Evolutionary conservation across 2,797 vertebrate species (phyloP).

Genomic region (Pseudocheirus occidentalis): DNA sequence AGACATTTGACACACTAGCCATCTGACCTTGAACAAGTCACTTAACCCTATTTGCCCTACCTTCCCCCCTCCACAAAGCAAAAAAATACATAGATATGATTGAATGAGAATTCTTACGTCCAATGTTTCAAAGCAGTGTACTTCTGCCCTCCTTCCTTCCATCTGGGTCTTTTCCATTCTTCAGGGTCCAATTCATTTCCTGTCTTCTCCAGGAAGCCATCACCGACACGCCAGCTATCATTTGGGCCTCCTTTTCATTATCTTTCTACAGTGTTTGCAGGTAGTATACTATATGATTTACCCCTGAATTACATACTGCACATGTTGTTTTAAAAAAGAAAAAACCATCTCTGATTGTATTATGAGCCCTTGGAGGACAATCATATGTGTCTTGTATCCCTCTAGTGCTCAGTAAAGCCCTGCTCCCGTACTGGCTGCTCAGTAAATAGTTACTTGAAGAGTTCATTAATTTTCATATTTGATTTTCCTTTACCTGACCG

Average conservation of each 20-base stretch:
- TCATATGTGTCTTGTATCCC: not conserved
- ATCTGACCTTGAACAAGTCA: too few species aligned
- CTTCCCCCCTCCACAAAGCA: too few species aligned
- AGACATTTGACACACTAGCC: too few species aligned
- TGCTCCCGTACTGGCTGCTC: too few species aligned
- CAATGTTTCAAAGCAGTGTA: not conserved
- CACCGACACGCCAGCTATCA: not conserved
- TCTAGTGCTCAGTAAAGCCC: not conserved
- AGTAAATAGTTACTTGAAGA: not conserved
- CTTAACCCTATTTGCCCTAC: too few species aligned
- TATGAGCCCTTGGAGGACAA: not conserved
- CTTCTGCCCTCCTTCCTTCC: not conserved
- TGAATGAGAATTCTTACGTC: not conserved
- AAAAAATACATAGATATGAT: not conserved
- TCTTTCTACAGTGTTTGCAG: not conserved
- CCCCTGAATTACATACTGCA: not conserved
- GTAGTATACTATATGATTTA: not conserved
- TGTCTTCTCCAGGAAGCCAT: not conserved
- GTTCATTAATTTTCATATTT: not conserved
- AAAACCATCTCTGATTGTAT: not conserved
- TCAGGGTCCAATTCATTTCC: not conserved
- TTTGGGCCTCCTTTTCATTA: too few species aligned
- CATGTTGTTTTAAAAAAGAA: not conserved
- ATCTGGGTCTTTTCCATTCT: not conserved
- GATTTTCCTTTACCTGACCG: not conserved